Evolutionary conservation across 2,113 vertebrate genomes (phyloP).

Genomic region (Sinocyclocheilus rhinocerous): DNA sequence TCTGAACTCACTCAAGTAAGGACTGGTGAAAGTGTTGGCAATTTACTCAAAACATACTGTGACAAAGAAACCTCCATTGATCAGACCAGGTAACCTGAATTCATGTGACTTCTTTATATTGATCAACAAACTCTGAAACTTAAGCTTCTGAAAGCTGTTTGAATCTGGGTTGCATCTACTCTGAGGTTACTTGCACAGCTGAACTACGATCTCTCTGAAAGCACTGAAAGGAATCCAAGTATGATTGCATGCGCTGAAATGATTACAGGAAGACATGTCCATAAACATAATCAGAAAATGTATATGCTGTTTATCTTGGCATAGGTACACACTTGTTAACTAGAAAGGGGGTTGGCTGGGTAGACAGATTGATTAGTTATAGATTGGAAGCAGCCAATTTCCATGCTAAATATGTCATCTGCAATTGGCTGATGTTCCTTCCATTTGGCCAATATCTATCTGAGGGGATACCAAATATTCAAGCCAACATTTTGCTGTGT

Average conservation of each 20-base stretch:
- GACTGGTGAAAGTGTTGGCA: constrained; percentile 37
- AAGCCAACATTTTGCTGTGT: constrained; percentile 9
- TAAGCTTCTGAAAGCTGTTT: background rate
- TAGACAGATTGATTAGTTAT: background rate
- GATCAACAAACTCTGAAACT: background rate
- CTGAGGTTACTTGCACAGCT: background rate
- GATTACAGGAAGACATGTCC: background rate
- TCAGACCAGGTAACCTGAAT: background rate
- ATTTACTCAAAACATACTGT: constrained; percentile 1
- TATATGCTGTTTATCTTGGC: background rate
- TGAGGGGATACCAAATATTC: background rate
- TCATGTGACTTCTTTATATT: background rate
- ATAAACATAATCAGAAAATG: constrained; percentile 5
- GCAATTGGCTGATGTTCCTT: background rate
- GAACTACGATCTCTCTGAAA: background rate
- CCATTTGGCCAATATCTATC: background rate
- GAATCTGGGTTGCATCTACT: background rate
- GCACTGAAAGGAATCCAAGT: background rate
- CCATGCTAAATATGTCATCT: constrained; percentile 8
- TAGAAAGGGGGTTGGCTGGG: background rate
- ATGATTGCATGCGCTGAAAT: background rate
- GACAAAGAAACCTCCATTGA: background rate
- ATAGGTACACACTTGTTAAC: background rate
- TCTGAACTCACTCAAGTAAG: constrained; percentile 45
- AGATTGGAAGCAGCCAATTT: background rate